Evolutionary conservation across 1,140 invertebrate genomes (phyloP).

Genomic region (Anagrus nilaparvatae): DNA sequence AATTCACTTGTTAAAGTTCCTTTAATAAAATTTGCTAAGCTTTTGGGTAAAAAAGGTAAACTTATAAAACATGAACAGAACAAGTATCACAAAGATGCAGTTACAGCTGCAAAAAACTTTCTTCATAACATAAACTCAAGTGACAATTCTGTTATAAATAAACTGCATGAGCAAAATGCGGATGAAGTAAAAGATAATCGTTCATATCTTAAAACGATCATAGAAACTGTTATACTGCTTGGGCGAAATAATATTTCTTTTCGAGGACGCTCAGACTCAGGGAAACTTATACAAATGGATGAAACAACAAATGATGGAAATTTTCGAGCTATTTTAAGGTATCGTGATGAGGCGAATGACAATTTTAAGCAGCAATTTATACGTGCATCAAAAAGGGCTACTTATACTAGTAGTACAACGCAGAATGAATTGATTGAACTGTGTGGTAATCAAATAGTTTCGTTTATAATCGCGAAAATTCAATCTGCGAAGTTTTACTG

Average conservation of each 20-base stretch:
- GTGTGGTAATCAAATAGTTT: slow-evolving; percentile 20
- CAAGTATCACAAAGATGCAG: background rate
- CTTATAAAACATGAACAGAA: slow-evolving; percentile 1
- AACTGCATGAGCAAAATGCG: slow-evolving; percentile 4
- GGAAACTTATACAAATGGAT: slow-evolving; percentile 2
- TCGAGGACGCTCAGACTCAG: slow-evolving; percentile 18
- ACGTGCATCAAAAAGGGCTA: slow-evolving; percentile 16
- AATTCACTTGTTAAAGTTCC: slow-evolving; percentile 17
- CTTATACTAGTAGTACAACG: slow-evolving; percentile 23
- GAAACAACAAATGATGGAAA: slow-evolving; percentile 22
- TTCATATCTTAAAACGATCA: slow-evolving; percentile 16
- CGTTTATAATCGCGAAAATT: slow-evolving; percentile 18
- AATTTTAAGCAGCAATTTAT: slow-evolving; percentile 21
- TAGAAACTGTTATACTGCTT: slow-evolving; percentile 20
- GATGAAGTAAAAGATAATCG: slow-evolving; percentile 18
- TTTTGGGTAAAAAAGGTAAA: slow-evolving; percentile 17
- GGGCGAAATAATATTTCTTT: slow-evolving; percentile 23
- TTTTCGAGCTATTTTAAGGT: too few species aligned
- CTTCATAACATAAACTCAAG: slow-evolving; percentile 12
- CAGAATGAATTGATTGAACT: slow-evolving; percentile 27
- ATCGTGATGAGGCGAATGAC: slow-evolving; percentile 19
- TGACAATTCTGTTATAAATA: slow-evolving; percentile 8
- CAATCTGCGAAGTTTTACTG: slow-evolving; percentile 16
- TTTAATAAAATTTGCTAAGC: slow-evolving; percentile 17
- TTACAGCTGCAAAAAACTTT: background rate